Base-by-base conservation (phyloP, 2,888 invertebrate genomes). In the Stomorhina lunata region DNA sequence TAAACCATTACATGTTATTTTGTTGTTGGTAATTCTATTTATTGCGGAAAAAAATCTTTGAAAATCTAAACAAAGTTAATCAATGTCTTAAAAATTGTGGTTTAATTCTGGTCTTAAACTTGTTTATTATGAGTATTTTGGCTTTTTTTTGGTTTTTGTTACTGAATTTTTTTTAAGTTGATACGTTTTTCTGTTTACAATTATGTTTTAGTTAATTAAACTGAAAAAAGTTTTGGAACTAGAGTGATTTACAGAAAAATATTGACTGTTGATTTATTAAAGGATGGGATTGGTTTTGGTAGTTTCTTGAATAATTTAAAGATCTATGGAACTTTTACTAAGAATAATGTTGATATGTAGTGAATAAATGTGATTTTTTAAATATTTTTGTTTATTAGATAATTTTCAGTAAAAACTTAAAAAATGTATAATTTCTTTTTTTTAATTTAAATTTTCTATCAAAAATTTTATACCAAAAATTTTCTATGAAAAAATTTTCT, bases 51-150 rank as follows among this genome's bases (percentile, higher is more conserved):
- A 78, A 81, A 73, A 73, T 73, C 68, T 81, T 78, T 78, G 78
- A 81, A 81, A 78, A 82, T 82, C 81, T 65, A 78, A 82, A 82
- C 78, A 82, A 73, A 79, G 69, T 82, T 82, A 82, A 82, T 82
- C 81, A 82, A 82, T 79, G 78, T 82, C 78, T 79, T 79, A 75
- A 78, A 79, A 75, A 61, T 77, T 81, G 71, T 81, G 77, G 53
- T 72, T 81, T 66, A 72, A 71, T 76, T 81, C 68, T 81, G 40
- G 66, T 53, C 40, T 71, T 72, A 79, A 72, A 79, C 71, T 65
- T 79, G 78, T 79, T 79, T 72, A 63, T 69, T 71, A 63, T 43
- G 27, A 17, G n/a, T 79, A 34, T 79, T 53, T 71, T 45, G 40
- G 17, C 34, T 59, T 15, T 29, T 48, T n/a, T 25, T 34, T 68